Evolutionary conservation across 1,140 invertebrate genomes (phyloP).

Genomic region (Lepidurus couesii): DNA sequence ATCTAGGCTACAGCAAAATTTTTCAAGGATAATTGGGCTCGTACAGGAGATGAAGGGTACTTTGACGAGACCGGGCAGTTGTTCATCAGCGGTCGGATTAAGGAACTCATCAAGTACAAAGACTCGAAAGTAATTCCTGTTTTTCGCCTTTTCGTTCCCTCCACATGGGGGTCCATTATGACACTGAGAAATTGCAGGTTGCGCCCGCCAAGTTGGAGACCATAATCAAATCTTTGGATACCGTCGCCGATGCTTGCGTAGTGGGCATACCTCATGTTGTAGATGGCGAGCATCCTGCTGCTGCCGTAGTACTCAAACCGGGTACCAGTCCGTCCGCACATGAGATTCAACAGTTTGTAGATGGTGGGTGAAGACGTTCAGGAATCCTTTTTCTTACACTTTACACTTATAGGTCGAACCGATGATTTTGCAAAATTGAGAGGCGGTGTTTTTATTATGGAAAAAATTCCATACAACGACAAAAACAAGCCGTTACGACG

Average conservation of each 20-base stretch:
- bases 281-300: slow-evolving; percentile 44
- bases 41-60: slow-evolving; percentile 48
- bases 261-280: slow-evolving; percentile 47
- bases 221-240: slow-evolving; percentile 43
- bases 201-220: slow-evolving; percentile 40
- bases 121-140: neutral
- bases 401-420: neutral
- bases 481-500: neutral
- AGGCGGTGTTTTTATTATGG: slow-evolving; percentile 16
- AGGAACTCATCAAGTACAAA: slow-evolving; percentile 37
- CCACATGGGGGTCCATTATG: neutral
- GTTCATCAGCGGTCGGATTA: slow-evolving; percentile 38
- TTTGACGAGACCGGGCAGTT: slow-evolving; percentile 38
- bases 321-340: slow-evolving; percentile 30
- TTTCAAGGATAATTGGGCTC: slow-evolving; percentile 45
- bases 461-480: slow-evolving; percentile 29
- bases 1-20: slow-evolving; percentile 33
- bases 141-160: neutral
- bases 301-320: slow-evolving; percentile 35
- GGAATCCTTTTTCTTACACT: neutral
- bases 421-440: slow-evolving; percentile 23
- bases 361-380: slow-evolving; percentile 24
- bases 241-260: slow-evolving; percentile 48
- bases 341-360: slow-evolving; percentile 34
- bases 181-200: slow-evolving; percentile 35